Evolutionary conservation across 2,113 vertebrate species (phyloP).

Genomic region (Hypanus sabinus): DNA sequence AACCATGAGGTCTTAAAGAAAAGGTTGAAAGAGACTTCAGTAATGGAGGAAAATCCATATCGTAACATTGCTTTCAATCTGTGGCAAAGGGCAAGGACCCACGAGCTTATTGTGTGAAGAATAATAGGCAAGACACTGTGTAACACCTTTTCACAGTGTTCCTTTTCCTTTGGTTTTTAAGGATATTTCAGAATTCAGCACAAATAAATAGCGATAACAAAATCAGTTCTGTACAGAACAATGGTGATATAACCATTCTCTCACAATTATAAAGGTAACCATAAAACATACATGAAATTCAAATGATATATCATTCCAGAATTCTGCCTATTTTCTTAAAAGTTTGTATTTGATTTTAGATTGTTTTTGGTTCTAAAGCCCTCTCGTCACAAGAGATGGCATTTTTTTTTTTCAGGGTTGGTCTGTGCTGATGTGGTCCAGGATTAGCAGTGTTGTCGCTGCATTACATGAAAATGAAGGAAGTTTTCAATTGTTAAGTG

Average conservation of each 20-base stretch:
- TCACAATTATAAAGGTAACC: neutral
- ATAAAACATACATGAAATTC: neutral
- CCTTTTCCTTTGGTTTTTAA: neutral
- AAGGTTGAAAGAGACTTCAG: neutral
- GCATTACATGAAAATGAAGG: constrained; percentile 42
- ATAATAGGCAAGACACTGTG: neutral
- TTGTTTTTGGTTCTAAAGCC: neutral
- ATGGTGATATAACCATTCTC: neutral
- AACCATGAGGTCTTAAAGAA: neutral
- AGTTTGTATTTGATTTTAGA: neutral
- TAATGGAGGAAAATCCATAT: neutral
- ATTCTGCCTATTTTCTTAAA: neutral
- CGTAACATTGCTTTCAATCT: neutral
- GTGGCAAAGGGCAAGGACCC: neutral
- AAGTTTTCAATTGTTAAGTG: constrained; percentile 46
- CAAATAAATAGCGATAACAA: neutral
- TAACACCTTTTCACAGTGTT: neutral
- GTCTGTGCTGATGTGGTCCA: constrained; percentile 10
- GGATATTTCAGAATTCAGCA: neutral
- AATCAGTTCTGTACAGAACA: neutral
- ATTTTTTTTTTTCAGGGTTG: neutral
- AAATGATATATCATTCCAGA: neutral
- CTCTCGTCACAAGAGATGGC: neutral
- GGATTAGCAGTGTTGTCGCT: constrained; percentile 44
- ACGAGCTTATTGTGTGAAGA: neutral